These are phyloP conservation scores for Dascillus cervinus DNA, from an alignment of 2,888 invertebrate species.

Conservation along the genomic window DNA sequence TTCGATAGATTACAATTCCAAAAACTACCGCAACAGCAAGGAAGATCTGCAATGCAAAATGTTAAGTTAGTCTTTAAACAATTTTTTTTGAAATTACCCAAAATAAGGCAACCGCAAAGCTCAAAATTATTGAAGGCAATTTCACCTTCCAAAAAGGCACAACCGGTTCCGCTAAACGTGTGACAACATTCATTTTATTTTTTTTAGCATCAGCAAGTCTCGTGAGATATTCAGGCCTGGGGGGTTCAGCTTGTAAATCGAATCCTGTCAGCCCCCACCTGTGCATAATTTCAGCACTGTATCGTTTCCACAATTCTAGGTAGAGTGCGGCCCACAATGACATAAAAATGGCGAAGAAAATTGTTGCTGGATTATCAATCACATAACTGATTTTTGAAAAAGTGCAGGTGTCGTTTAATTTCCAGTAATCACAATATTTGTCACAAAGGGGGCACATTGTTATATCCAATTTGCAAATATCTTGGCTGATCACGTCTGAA, in stretches of 20 bases:
- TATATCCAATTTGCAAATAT: constrained; percentile 54
- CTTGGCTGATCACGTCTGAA: constrained; percentile 44
- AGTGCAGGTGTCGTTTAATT: constrained; percentile 60
- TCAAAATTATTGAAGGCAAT: constrained; percentile 61
- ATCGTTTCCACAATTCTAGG: constrained; percentile 77
- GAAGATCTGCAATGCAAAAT: constrained; percentile 46
- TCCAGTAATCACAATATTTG: constrained; percentile 66
- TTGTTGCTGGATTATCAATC: constrained; percentile 74
- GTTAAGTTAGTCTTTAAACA: background rate
- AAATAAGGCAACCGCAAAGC: constrained; percentile 59
- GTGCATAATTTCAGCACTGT: constrained; percentile 69
- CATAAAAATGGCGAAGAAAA: constrained; percentile 74
- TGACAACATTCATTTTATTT: constrained; percentile 48
- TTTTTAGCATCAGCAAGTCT: constrained; percentile 49
- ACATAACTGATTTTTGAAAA: constrained; percentile 69
- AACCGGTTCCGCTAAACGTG: constrained; percentile 58
- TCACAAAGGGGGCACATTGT: constrained; percentile 81
- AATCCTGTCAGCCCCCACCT: constrained; percentile 74
- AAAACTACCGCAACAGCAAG: constrained; percentile 67
- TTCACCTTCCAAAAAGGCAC: constrained; percentile 71
- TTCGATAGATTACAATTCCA: constrained; percentile 69
- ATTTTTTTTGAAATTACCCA: constrained; percentile 30
- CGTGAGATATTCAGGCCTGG: constrained; percentile 66
- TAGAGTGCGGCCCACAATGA: constrained; percentile 75
- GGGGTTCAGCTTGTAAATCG: constrained; percentile 66